These are phyloP conservation scores for Ormyrus rosae DNA, from an alignment of 2,888 invertebrate genomes.

Conservation along the genomic window DNA sequence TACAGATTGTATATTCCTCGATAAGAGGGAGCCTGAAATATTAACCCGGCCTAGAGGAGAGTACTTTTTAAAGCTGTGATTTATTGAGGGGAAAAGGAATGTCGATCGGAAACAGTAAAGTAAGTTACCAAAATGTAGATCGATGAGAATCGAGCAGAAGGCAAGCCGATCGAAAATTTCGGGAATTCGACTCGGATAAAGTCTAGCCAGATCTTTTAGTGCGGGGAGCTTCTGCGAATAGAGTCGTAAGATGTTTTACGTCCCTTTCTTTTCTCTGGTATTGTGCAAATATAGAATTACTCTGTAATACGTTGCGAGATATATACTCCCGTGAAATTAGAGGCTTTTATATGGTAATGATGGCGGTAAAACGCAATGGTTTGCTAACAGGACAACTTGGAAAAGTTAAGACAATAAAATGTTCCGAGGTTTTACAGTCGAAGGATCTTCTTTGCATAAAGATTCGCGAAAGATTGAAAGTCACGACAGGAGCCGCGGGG, in stretches of 20 bases:
- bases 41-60: background rate
- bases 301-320: too few species aligned
- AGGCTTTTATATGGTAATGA: too few species aligned
- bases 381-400: background rate
- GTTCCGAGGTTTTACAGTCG: constrained; percentile 1
- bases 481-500: background rate
- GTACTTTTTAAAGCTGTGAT: constrained; percentile 13
- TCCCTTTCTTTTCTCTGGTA: too few species aligned
- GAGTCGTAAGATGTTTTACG: background rate
- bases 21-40: background rate
- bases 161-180: constrained; percentile 10
- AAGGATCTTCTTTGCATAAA: constrained; percentile 26
- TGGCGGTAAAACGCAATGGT: background rate
- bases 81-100: constrained; percentile 27
- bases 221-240: background rate
- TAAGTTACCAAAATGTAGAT: constrained; percentile 20
- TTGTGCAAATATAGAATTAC: too few species aligned
- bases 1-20: constrained; percentile 8
- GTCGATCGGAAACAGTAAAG: constrained; percentile 18
- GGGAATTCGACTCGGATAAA: background rate
- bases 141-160: constrained; percentile 4
- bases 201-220: background rate
- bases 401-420: constrained; percentile 4
- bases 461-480: constrained; percentile 12
- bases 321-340: too few species aligned